Evolutionary conservation across 2,113 vertebrate species (phyloP), one percentile per base, ranked within the genome.

Genomic region (Urocolius indicus): DNA sequence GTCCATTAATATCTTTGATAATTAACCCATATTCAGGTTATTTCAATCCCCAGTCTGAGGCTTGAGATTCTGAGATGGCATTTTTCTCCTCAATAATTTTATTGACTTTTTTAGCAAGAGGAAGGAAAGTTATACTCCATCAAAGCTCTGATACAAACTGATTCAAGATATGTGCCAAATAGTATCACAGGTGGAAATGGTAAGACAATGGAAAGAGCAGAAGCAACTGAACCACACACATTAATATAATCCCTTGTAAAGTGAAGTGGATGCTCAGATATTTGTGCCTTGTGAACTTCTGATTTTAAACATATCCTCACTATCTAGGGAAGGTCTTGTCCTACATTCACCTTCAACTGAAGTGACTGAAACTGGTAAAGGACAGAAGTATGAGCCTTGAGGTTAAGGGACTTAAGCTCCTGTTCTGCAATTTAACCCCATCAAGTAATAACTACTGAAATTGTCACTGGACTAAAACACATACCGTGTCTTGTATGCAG

Each of bases 401-500:
- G 43, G 78, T 76, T 45, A 76, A 76, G 29, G 17, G 49, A n/a
- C 9, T 48, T 87, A n/a, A 36, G 5, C 11, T 8, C 6, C 5
- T 57, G 5, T 73, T 81, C 38, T 61, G 11, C 6, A 62, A 32
- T 14, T 81, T 73, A 89, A 54, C 2, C 8, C 14, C 21, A 41
- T 5, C 29, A 66, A 80, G 30, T 62, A 21, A 27, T 67, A 49
- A 34, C 9, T 61, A 26, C 16, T 48, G 36, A 86, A 84, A 66
- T n/a, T 29, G 9, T 7, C 14, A 10, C n/a, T 62, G 55, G 32
- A 54, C 7, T 57, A 6, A 58, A 27, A 78, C 32, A 3, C 8
- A 43, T 15, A 16, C 24, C 0, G 3, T 8, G 10, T 77, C 11
- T 11, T 2, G 0, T 11, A 18, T 14, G 7, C 6, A 74, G 10